These are phyloP conservation scores for Amblyopsis hoosieri DNA, from an alignment of 2,797 vertebrate genomes.

Conservation along the genomic window DNA sequence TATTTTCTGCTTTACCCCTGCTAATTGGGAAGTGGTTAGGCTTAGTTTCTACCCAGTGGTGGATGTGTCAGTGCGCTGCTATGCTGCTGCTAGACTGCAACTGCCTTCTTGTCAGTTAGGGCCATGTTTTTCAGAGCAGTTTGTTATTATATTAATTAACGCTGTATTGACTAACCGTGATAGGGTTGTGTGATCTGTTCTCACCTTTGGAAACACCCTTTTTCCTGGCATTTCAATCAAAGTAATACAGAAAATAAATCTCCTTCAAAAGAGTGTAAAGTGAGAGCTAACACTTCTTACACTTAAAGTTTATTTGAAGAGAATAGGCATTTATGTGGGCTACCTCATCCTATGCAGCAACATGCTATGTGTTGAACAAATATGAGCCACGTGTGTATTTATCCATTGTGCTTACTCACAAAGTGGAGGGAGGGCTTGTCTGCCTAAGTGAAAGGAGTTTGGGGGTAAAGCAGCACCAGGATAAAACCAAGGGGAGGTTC, in stretches of 20 bases:
- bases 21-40: slow-evolving; percentile 66
- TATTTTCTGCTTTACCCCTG: slow-evolving; percentile 49
- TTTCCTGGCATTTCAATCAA: slow-evolving; percentile 33
- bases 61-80: slow-evolving; percentile 58
- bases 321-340: slow-evolving; percentile 30
- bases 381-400: slow-evolving; percentile 79
- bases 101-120: slow-evolving; percentile 47
- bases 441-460: slow-evolving; percentile 55
- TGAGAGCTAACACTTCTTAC: slow-evolving; percentile 29
- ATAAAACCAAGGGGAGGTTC: slow-evolving; percentile 60
- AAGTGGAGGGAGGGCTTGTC: slow-evolving; percentile 63
- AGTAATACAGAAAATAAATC: slow-evolving; percentile 25
- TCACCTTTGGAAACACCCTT: slow-evolving; percentile 41
- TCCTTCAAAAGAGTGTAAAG: slow-evolving; percentile 10
- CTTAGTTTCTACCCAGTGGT: slow-evolving; percentile 44
- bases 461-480: slow-evolving; percentile 58
- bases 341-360: slow-evolving; percentile 41
- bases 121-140: slow-evolving; percentile 42
- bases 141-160: slow-evolving; percentile 73
- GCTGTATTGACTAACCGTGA: slow-evolving; percentile 66
- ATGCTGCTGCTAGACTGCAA: slow-evolving; percentile 38
- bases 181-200: slow-evolving; percentile 41
- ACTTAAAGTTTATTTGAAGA: not conserved
- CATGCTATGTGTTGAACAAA: slow-evolving; percentile 63
- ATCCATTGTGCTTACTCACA: slow-evolving; percentile 69